Base-by-base conservation (phyloP, 2,888 invertebrate species). In the Eristalinus aeneus region DNA sequence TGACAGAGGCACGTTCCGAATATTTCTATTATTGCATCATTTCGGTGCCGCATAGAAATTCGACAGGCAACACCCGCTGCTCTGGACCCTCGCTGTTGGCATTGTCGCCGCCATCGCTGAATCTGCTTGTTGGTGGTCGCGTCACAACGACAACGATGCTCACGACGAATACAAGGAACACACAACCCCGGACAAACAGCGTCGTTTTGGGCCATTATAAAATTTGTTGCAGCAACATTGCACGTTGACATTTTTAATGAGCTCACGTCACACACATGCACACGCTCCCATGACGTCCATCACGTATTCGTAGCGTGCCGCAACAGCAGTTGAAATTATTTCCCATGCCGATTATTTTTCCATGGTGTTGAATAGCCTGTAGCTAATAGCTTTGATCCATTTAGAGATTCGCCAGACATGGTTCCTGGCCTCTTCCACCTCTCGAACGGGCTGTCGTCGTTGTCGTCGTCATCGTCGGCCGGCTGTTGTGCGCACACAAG, bases 171-270 rank as follows among this genome's bases (percentile, higher is more conserved):
- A 34, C 34, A 10, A 34, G 10, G 8, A 34, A 10, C 34, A 10
- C 5, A 46, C 79, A 54, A 73, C 61, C 85, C 80, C 81, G 64
- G 76, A 64, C 76, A 80, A 80, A 85, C 85, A 80, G 75, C 63
- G 72, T 65, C 81, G 81, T 82, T 86, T 74, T 74, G 82, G 78
- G 77, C 78, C 64, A 87, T 87, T 87, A 87, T 87, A 83, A 83
- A 87, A 87, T 87, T 87, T 87, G 87, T 87, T 87, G 87, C 87
- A 81, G 87, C 87, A 87, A 87, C 87, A 87, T 83, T 82, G 87
- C 82, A 83, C 82, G 75, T 79, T 87, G 87, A 87, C 83, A 87
- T 87, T 87, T 87, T 87, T 87, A 87, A 87, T 87, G 87, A 87
- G 87, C 82, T 87, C 75, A 83, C 75, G 46, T 81, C 86, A 74